Conservation (phyloP, 2,888 invertebrate species). For the Geophilus truncorum region DNA sequence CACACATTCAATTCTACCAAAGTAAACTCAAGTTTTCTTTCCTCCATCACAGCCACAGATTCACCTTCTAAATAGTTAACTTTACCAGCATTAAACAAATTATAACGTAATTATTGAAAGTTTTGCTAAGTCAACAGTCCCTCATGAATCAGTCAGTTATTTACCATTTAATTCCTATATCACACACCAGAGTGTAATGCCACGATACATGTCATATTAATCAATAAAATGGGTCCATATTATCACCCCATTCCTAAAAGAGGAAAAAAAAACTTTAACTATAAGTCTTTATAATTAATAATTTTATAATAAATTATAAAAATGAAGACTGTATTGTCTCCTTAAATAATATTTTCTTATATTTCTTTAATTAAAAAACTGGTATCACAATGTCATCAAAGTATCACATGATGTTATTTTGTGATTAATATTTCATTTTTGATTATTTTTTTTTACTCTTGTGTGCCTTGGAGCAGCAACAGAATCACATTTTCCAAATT, state of each 20-base stretch:
- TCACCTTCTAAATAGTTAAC: too few relatives aligned
- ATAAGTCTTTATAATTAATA: background rate
- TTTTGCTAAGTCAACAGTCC: background rate
- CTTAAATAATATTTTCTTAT: background rate
- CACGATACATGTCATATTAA: background rate
- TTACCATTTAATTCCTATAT: background rate
- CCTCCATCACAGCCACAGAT: too few relatives aligned
- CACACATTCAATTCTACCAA: background rate
- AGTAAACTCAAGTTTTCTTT: too few relatives aligned
- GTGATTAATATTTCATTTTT: background rate
- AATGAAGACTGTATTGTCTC: background rate
- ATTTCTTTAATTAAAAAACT: too few relatives aligned
- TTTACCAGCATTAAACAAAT: too few relatives aligned
- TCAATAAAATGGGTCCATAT: background rate
- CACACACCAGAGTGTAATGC: background rate
- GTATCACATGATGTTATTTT: too few relatives aligned
- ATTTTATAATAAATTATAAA: background rate
- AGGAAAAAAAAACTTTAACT: background rate
- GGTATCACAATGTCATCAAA: too few relatives aligned
- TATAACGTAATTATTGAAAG: background rate
- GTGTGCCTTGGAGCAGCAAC: background rate
- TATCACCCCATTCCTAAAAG: background rate
- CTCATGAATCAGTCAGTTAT: background rate
- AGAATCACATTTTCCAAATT: background rate
- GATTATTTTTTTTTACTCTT: background rate